phyloP scores from a whole-genome alignment of 2,113 vertebrate genomes.

The Ursus arctos region DNA sequence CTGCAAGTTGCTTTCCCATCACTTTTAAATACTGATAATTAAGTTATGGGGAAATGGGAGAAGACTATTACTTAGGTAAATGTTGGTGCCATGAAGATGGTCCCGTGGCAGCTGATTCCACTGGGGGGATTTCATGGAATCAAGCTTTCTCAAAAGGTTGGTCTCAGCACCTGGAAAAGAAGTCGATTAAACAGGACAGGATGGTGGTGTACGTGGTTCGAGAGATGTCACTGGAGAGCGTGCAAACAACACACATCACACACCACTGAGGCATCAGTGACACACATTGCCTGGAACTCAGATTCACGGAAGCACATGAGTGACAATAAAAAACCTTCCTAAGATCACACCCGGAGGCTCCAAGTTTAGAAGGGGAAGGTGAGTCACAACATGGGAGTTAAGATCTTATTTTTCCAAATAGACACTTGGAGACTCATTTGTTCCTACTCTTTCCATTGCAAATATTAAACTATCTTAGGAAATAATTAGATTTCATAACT shows the following conservation, averaged over 20 bases:
- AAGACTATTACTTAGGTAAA: neutral
- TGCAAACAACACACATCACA: neutral
- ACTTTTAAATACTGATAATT: neutral
- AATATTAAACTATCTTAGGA: neutral
- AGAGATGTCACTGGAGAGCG: no score
- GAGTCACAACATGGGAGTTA: neutral
- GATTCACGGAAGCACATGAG: neutral
- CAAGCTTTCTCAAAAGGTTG: neutral
- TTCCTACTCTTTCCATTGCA: neutral
- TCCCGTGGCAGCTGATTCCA: no score
- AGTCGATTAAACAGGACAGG: neutral
- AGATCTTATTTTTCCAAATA: neutral
- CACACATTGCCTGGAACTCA: neutral
- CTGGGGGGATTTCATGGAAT: neutral
- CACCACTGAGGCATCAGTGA: neutral
- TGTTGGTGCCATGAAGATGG: neutral
- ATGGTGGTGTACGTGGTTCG: rapidly evolving
- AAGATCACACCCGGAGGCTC: neutral
- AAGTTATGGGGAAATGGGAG: neutral
- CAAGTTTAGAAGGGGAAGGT: neutral
- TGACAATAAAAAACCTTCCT: neutral
- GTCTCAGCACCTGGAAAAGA: neutral
- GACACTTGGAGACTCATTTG: neutral
- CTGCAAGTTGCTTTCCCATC: neutral
- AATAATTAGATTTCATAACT: neutral